A percentile compares a stretch with the other conserved stretches of the same genome.
phyloP scores from a whole-genome alignment of 2,797 vertebrate genomes.

The Mus minutoides region DNA sequence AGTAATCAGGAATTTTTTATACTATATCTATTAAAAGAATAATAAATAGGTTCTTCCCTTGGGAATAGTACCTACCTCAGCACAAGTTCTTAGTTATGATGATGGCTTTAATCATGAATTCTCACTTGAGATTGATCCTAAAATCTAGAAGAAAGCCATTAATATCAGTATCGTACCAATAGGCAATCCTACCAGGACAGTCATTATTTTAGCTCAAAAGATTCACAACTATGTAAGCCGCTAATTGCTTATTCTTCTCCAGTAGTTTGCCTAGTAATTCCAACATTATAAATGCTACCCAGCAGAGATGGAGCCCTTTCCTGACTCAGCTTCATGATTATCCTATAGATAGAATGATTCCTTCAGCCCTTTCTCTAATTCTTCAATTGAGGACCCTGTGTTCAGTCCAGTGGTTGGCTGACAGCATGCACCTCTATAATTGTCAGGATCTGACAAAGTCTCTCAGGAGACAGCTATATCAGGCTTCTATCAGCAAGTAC shows the following conservation, averaged over 20 bases:
- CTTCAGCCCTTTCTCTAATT: no score
- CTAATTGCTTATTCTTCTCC: background rate
- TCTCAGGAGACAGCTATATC: no score
- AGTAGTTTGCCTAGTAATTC: no score
- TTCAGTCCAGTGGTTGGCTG: no score
- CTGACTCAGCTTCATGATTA: no score
- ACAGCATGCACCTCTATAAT: no score
- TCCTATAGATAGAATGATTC: no score
- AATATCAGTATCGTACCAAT: background rate
- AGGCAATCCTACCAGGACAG: background rate
- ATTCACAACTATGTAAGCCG: background rate
- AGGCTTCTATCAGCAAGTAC: no score
- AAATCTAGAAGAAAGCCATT: background rate
- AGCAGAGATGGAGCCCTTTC: no score
- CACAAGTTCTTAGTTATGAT: background rate
- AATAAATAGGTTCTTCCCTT: background rate
- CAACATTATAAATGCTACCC: no score
- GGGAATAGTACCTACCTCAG: background rate
- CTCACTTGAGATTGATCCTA: background rate
- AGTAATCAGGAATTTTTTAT: background rate
- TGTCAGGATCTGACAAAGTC: no score
- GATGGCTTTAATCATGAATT: background rate
- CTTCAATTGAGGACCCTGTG: no score
- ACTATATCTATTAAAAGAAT: background rate
- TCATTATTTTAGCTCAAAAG: background rate